A percentile compares a stretch with the other conserved stretches of the same genome.
Evolutionary conservation across 2,113 vertebrate species (phyloP).

Genomic region (Sapayoa aenigma): DNA sequence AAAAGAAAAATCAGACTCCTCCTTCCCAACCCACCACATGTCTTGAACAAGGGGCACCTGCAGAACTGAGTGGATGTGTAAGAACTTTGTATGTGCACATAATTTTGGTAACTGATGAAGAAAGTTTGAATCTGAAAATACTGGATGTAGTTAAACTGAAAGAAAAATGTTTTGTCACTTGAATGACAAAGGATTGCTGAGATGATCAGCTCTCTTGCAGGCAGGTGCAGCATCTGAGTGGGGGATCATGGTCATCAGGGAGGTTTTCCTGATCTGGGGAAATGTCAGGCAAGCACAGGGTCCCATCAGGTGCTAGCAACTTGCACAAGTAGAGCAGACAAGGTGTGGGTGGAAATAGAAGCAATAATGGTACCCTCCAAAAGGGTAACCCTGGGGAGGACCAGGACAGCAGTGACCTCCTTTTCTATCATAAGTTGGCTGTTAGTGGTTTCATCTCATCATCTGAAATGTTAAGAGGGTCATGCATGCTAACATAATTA

Average conservation of each 20-base stretch:
- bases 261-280: fast-evolving
- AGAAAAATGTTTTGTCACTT: neutral
- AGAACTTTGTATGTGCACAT: neutral
- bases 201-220: neutral
- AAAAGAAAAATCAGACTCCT: too few species aligned
- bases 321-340: neutral
- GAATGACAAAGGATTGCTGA: neutral
- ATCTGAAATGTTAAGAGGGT: neutral
- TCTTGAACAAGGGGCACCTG: neutral
- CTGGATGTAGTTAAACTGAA: neutral
- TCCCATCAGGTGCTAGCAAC: neutral
- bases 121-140: neutral
- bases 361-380: neutral
- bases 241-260: fast-evolving
- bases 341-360: neutral
- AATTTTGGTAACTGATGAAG: neutral
- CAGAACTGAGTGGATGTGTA: neutral
- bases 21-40: too few species aligned
- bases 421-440: neutral
- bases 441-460: neutral
- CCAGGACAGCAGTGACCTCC: neutral
- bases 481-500: neutral
- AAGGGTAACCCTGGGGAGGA: neutral
- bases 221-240: neutral
- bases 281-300: neutral